Conservation (phyloP, 2,113 vertebrate genomes). For the Euleptes europaea region DNA sequence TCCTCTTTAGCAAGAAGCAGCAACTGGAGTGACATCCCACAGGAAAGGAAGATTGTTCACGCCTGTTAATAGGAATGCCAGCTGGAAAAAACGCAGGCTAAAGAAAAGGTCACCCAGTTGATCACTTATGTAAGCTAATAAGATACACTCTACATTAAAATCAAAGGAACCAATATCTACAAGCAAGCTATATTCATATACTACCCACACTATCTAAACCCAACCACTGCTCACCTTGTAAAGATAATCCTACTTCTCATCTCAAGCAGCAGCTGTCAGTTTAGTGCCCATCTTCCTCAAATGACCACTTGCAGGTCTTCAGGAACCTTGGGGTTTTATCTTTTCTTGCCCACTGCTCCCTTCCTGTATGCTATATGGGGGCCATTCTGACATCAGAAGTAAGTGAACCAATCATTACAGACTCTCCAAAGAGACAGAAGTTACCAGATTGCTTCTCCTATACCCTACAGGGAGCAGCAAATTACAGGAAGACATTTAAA, state of each 20-base stretch:
- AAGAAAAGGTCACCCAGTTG: not conserved
- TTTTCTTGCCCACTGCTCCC: not conserved
- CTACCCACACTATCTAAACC: not conserved
- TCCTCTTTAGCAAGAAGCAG: not conserved
- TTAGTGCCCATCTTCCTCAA: not conserved
- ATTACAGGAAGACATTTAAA: not conserved
- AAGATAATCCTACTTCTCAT: not conserved
- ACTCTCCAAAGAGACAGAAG: not conserved
- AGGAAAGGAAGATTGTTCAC: not conserved
- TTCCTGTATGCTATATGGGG: not conserved
- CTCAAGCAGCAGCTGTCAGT: not conserved
- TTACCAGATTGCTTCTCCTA: not conserved
- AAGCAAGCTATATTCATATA: not conserved
- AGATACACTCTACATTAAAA: not conserved
- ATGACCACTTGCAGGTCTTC: not conserved
- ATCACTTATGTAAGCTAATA: slow-evolving; percentile 9
- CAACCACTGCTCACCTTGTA: not conserved
- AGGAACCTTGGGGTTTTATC: not conserved
- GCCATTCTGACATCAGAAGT: slow-evolving; percentile 2
- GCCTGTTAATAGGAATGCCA: not conserved
- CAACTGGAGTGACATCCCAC: not conserved
- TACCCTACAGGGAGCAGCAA: not conserved
- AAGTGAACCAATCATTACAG: not conserved
- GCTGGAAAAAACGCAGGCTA: not conserved
- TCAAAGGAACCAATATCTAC: not conserved